Base-by-base conservation (phyloP, 1,140 invertebrate genomes). In the Bombus vancouverensis region DNA sequence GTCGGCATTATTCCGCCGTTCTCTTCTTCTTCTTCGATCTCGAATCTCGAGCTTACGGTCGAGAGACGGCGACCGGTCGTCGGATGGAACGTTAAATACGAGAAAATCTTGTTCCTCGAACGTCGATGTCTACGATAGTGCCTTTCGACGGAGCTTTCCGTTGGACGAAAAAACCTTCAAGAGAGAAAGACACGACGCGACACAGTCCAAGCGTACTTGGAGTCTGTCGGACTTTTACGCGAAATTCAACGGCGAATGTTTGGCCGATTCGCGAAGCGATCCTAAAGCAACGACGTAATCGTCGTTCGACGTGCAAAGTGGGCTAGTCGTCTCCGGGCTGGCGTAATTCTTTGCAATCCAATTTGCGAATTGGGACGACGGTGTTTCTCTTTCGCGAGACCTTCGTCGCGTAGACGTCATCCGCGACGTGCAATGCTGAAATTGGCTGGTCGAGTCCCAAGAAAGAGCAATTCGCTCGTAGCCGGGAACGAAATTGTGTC, bases 361-460 rank as follows among this genome's bases (percentile, higher is more conserved):
- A 89, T 89, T 89, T 89, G 85, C 75, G 66, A 89, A 88, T 87
- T 88, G 81, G 87, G 53, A 85, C 85, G 80, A 39, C 57, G 65
- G 39, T 42, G 78, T 62, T 59, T 82, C 57, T 87, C 44, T 62
- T 86, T 62, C 70, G 78, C 47, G 44, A 6, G 34, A 15, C 72
- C 76, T 37, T 68, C 37, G 39, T 70, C 47, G 66, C 65, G 47
- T 28, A 37, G n/a, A 65, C 22, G 73, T 59, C 73, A 57, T 59
- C 77, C 28, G 39, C 73, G 39, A 44, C 74, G 66, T 6, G 22
- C 70, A 53, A 65, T 32, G 18, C 57, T 65, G 57, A 25, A 28
- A 47, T 47, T 39, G n/a, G 2, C 10, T 3, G 6, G 28, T 32
- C 1, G 70, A 6, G 37, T 25, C 3, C 25, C 25, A 25, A n/a